phyloP scores from a whole-genome alignment of 2,888 invertebrate genomes.

The Aquatica leii region DNA sequence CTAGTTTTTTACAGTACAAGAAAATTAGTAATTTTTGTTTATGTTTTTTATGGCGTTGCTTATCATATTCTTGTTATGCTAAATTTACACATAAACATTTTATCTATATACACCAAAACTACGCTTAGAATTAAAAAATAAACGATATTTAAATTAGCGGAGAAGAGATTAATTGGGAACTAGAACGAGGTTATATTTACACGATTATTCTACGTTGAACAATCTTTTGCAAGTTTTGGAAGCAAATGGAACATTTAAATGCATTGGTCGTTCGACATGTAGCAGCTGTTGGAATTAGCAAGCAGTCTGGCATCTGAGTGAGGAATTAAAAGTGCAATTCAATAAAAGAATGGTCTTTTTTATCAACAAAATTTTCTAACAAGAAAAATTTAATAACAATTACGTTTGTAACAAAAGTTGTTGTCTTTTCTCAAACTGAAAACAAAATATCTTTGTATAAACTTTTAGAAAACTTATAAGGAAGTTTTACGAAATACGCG shows the following conservation, averaged over 20 bases:
- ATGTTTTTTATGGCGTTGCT: too few relatives aligned
- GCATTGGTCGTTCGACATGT: conserved; percentile 53
- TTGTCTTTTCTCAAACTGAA: conserved; percentile 6
- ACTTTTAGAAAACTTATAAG: conserved; percentile 13
- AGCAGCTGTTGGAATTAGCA: conserved; percentile 32
- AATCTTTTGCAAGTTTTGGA: conserved; percentile 49
- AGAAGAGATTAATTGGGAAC: conserved; percentile 28
- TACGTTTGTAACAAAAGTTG: conserved; percentile 11
- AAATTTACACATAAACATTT: too few relatives aligned
- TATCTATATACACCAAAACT: too few relatives aligned
- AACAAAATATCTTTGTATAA: conserved; percentile 9
- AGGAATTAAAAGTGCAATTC: conserved; percentile 47
- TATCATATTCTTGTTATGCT: too few relatives aligned
- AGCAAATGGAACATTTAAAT: conserved; percentile 58
- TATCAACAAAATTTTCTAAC: not conserved
- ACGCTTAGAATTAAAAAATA: too few relatives aligned
- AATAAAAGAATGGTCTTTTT: conserved; percentile 10
- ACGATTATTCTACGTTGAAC: conserved; percentile 40
- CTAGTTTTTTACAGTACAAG: too few relatives aligned
- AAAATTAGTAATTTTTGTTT: too few relatives aligned
- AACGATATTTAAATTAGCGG: conserved; percentile 42
- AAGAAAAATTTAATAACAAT: conserved; percentile 12
- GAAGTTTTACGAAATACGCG: conserved; percentile 15
- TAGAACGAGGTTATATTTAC: conserved; percentile 43
- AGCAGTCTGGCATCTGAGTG: conserved; percentile 29